phyloP scores from a whole-genome alignment of 2,797 vertebrate species.

The Gymnoscopelus microlampas region DNA sequence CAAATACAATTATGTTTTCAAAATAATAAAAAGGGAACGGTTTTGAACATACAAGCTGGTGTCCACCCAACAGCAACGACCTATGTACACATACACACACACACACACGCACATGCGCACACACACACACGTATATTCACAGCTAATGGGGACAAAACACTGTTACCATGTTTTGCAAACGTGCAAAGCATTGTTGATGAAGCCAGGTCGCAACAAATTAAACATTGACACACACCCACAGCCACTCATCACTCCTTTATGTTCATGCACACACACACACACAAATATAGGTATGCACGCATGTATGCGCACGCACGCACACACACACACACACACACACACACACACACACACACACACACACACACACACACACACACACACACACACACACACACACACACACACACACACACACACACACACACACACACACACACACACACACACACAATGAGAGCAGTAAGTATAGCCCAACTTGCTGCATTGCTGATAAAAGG shows the following conservation, averaged over 20 bases:
- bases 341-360: conserved; percentile 2
- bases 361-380: not conserved
- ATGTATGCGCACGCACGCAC: not conserved
- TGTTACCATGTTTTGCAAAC: not conserved
- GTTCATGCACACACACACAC: not conserved
- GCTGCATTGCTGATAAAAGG: conserved; percentile 49
- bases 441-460: not conserved
- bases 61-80: too few relatives aligned
- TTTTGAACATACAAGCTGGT: not conserved
- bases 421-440: conserved; percentile 12
- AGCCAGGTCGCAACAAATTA: too few relatives aligned
- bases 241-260: conserved; percentile 6
- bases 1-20: too few relatives aligned
- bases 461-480: conserved; percentile 41
- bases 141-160: not conserved
- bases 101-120: not conserved
- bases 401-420: not conserved
- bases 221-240: not conserved
- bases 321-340: not conserved
- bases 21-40: too few relatives aligned
- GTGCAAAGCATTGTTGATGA: not conserved
- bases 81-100: conserved; percentile 2
- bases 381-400: not conserved
- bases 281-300: not conserved
- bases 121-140: not conserved